These are phyloP conservation scores for Sphaeridia pumilis DNA, from an alignment of 2,888 invertebrate genomes.

Conservation along the genomic window DNA sequence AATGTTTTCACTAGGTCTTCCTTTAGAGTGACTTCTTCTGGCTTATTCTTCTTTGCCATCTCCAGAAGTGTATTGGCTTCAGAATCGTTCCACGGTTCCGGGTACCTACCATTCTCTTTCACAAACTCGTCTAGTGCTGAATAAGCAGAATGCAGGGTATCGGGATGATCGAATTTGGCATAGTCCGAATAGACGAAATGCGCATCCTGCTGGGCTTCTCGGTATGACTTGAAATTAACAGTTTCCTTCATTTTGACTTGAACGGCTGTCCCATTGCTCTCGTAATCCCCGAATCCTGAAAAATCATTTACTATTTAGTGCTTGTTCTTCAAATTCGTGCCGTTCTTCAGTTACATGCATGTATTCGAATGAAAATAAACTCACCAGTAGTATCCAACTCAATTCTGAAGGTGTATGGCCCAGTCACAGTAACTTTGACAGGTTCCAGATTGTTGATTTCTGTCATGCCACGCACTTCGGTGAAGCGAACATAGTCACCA, in stretches of 20 bases:
- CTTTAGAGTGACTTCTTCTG: conserved; percentile 43
- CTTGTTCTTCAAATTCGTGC: no score
- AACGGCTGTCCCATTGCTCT: conserved; percentile 80
- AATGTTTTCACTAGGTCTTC: conserved; percentile 60
- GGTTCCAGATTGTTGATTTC: conserved; percentile 86
- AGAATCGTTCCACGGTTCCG: conserved; percentile 65
- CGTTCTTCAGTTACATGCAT: no score
- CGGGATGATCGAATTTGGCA: conserved; percentile 83
- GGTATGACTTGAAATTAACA: conserved; percentile 65
- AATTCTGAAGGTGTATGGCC: conserved; percentile 91
- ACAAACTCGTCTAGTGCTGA: conserved; percentile 62
- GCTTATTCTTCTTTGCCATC: conserved; percentile 43
- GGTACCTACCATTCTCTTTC: conserved; percentile 50
- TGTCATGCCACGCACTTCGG: conserved; percentile 90
- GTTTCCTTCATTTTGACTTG: conserved; percentile 93
- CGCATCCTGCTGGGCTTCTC: conserved; percentile 64
- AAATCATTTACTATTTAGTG: background rate
- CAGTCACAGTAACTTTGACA: conserved; percentile 75
- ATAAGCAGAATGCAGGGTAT: conserved; percentile 78
- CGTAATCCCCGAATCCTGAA: conserved; percentile 55
- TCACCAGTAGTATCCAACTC: conserved; percentile 62
- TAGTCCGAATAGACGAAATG: conserved; percentile 81
- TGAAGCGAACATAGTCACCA: conserved; percentile 91
- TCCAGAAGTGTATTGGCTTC: conserved; percentile 40
- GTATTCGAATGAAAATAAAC: no score